phyloP scores from a whole-genome alignment of 2,888 invertebrate species.

The Petrolisthes manimaculis region DNA sequence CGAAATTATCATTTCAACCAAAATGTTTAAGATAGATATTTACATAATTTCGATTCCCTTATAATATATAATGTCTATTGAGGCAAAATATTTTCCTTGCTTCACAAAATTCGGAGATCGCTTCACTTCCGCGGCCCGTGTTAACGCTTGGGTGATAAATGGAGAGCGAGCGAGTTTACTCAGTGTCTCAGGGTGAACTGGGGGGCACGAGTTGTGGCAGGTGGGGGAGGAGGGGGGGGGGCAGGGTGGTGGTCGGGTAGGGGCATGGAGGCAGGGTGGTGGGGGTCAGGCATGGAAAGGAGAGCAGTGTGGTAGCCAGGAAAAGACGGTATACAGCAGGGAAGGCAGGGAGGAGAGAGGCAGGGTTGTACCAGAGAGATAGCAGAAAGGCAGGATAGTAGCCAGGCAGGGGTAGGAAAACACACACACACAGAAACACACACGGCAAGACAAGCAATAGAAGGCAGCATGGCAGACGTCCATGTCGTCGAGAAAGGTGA shows the following conservation, averaged over 20 bases:
- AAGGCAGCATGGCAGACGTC: too few relatives aligned
- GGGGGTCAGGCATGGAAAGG: neutral
- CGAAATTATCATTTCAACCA: too few relatives aligned
- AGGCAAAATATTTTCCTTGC: neutral
- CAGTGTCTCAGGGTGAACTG: neutral
- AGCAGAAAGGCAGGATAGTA: neutral
- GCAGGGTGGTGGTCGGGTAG: conserved; percentile 4
- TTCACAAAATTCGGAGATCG: neutral
- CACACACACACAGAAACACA: too few relatives aligned
- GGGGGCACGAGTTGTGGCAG: too few relatives aligned
- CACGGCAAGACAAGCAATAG: too few relatives aligned
- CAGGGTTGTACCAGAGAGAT: too few relatives aligned
- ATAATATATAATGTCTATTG: too few relatives aligned
- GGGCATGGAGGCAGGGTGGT: neutral
- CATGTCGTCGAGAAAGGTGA: too few relatives aligned
- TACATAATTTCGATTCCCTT: too few relatives aligned
- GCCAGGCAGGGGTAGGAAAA: too few relatives aligned
- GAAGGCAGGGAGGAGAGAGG: neutral
- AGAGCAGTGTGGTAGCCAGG: neutral
- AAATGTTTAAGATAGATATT: too few relatives aligned
- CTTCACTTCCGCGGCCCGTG: neutral
- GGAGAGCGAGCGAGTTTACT: neutral
- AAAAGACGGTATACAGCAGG: too few relatives aligned
- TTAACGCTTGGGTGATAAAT: neutral
- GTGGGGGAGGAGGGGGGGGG: neutral